phyloP scores from a whole-genome alignment of 2,113 vertebrate genomes.

The Lonchura striata region DNA sequence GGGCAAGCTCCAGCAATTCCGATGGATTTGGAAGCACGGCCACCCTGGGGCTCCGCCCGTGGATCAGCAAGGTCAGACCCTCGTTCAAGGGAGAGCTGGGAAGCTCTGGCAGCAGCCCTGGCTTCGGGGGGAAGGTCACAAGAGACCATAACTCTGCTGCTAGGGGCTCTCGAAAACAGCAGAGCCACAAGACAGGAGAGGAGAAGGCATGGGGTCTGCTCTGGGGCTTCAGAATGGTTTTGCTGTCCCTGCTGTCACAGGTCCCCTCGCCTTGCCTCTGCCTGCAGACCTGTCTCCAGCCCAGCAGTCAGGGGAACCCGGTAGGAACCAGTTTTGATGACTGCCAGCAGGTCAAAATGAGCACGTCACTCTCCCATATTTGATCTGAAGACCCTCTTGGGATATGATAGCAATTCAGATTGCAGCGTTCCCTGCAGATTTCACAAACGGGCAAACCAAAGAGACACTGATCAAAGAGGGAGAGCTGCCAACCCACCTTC shows the following conservation, averaged over 20 bases:
- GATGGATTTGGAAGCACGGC: rapidly evolving
- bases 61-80: rapidly evolving
- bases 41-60: rapidly evolving
- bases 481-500: neutral
- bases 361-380: neutral
- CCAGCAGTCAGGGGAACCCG: neutral
- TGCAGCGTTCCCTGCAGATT: neutral
- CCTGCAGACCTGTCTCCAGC: neutral
- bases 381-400: neutral
- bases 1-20: neutral
- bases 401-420: neutral
- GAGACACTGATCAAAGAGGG: neutral
- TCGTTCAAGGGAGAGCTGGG: rapidly evolving
- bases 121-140: rapidly evolving
- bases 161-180: neutral
- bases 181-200: rapidly evolving
- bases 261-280: rapidly evolving
- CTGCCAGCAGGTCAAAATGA: neutral
- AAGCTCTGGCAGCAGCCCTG: neutral
- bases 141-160: neutral
- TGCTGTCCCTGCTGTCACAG: neutral
- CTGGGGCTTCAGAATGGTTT: neutral
- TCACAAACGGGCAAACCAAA: neutral
- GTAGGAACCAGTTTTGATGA: neutral
- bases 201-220: neutral